Conservation (phyloP, 2,797 vertebrate species). For the Danio albolineatus region DNA sequence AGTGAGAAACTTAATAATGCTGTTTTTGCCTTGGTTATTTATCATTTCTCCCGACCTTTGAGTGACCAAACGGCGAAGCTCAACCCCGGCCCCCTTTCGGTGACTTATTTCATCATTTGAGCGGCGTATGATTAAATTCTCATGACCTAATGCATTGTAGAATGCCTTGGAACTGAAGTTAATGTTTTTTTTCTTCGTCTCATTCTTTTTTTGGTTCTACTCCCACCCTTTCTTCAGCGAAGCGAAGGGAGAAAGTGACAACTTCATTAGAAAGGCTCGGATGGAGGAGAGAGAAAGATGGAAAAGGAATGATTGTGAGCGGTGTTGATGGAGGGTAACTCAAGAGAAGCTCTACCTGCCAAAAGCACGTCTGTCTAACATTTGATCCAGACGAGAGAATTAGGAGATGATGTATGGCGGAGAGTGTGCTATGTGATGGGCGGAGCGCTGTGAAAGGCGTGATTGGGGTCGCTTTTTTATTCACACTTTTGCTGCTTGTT, state of each 20-base stretch:
- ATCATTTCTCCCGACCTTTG: constrained; percentile 75
- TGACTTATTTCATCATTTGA: constrained; percentile 79
- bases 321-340: constrained; percentile 23
- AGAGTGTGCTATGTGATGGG: constrained; percentile 17
- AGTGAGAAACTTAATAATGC: constrained; percentile 74
- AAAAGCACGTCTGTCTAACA: constrained; percentile 18
- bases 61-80: constrained; percentile 72
- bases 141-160: constrained; percentile 85
- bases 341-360: constrained; percentile 26
- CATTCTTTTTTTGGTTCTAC: constrained; percentile 69
- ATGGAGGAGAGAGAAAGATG: constrained; percentile 43
- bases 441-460: background rate
- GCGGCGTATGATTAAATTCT: constrained; percentile 78
- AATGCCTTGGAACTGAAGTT: constrained; percentile 76
- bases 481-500: too few species aligned
- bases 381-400: constrained; percentile 27
- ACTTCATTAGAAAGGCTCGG: constrained; percentile 60
- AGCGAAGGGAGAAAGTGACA: constrained; percentile 63
- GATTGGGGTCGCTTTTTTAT: background rate
- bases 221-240: constrained; percentile 69
- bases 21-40: constrained; percentile 68
- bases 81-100: constrained; percentile 69
- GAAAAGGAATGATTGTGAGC: constrained; percentile 41
- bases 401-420: constrained; percentile 28
- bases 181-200: constrained; percentile 74